phyloP scores from a whole-genome alignment of 2,797 vertebrate genomes.

The Vultur gryphus region DNA sequence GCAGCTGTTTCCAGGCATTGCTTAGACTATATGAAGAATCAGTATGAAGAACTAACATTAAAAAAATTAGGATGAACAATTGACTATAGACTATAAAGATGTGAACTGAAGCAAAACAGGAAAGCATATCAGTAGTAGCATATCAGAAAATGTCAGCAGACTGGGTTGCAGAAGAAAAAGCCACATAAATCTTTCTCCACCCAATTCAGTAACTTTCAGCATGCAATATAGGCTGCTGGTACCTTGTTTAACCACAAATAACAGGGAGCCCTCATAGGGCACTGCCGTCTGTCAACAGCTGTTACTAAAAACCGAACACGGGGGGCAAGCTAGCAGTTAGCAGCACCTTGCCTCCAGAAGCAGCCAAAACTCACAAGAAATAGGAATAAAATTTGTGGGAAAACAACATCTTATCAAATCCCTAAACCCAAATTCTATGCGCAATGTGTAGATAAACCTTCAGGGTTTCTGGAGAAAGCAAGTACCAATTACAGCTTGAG shows the following conservation, averaged over 20 bases:
- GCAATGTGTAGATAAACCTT: not conserved
- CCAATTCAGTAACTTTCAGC: not conserved
- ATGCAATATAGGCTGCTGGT: not conserved
- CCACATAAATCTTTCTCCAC: not conserved
- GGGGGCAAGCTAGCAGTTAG: not conserved
- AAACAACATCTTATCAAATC: not conserved
- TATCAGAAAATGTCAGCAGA: not conserved
- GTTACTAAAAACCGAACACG: not conserved
- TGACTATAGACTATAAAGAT: not conserved
- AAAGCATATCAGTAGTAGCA: not conserved
- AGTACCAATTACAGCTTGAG: not conserved
- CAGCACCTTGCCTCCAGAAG: not conserved
- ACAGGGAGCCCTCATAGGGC: not conserved
- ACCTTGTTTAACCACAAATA: not conserved
- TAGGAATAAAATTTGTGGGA: not conserved
- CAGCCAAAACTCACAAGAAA: not conserved
- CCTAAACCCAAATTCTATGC: not conserved
- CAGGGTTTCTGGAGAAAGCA: not conserved
- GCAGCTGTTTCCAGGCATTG: not conserved
- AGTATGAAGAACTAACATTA: not conserved
- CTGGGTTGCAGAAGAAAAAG: not conserved
- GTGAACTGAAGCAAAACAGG: not conserved
- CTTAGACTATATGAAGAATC: not conserved
- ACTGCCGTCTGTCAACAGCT: not conserved
- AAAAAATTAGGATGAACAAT: not conserved